phyloP scores from a whole-genome alignment of 2,888 invertebrate genomes.

The Hemithea aestivaria region DNA sequence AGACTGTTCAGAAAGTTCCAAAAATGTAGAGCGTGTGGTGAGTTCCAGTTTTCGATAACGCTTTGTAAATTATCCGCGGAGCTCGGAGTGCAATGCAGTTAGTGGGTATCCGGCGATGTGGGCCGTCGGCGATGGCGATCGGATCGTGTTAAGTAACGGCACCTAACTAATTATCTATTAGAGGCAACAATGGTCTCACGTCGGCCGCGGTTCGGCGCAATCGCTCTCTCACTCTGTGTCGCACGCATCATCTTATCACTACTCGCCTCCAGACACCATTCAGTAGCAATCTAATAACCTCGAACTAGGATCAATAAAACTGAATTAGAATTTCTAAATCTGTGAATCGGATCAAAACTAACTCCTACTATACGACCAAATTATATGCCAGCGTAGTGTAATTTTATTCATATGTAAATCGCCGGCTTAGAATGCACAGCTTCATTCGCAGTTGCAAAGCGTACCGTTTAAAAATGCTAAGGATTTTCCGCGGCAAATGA shows the following conservation, averaged over 20 bases:
- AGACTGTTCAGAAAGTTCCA: slow-evolving; percentile 24
- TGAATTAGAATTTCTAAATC: too few relatives aligned
- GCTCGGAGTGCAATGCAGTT: slow-evolving; percentile 41
- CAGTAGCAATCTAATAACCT: slow-evolving; percentile 13
- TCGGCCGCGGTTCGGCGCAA: slow-evolving; percentile 42
- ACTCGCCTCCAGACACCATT: slow-evolving; percentile 10
- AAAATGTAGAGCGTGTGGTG: slow-evolving; percentile 33
- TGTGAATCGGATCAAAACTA: too few relatives aligned
- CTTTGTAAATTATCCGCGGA: slow-evolving; percentile 36
- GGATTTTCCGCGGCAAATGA: slow-evolving; percentile 68
- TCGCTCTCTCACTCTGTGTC: slow-evolving; percentile 38
- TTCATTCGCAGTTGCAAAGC: slow-evolving; percentile 68
- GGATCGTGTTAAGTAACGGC: slow-evolving; percentile 69
- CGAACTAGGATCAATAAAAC: too few relatives aligned
- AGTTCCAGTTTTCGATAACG: slow-evolving; percentile 42
- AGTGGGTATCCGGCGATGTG: slow-evolving; percentile 50
- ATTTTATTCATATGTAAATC: slow-evolving; percentile 60
- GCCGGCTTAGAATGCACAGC: slow-evolving; percentile 54
- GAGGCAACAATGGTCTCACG: slow-evolving; percentile 71
- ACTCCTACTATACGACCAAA: too few relatives aligned
- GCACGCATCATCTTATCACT: slow-evolving; percentile 34
- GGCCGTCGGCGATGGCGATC: slow-evolving; percentile 52
- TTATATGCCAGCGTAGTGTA: too few relatives aligned
- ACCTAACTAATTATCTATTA: slow-evolving; percentile 74
- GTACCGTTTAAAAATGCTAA: slow-evolving; percentile 66